Evolutionary conservation across 2,113 vertebrate genomes (phyloP), one percentile per base, ranked within the genome.

Genomic region (Ascaphus truei): DNA sequence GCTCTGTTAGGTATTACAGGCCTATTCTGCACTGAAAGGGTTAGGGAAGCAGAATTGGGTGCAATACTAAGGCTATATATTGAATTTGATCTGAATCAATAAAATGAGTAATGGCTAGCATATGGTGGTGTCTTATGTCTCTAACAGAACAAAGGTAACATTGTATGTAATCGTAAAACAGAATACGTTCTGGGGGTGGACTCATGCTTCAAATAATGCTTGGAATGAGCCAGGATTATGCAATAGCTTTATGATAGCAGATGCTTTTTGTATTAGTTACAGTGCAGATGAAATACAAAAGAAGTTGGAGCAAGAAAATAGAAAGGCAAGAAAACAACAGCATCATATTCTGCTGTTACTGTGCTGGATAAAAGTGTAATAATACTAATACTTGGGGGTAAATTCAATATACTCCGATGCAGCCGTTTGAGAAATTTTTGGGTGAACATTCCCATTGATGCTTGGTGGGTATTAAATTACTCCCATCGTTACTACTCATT

Each of bases 101-200:
- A 23, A 16, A 41, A 2, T 3, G 8, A 20, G 27, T 12, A 47
- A 31, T 45, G 36, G 31, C 26, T 43, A 39, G 45, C 27, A 45
- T 36, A 61, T 6, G 45, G 7, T 9, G 3, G 25, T 55, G 36
- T 66, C 39, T 66, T 55, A 15, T 18, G 30, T 41, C 25, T 12
- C 13, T 30, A 12, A 29, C 62, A 55, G 62, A 63, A 64, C 55
- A 30, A 66, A 55, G 34, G 62, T 66, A 66, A 41, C 34, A 29
- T 52, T 39, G 12, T 20, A 20, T 18, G 16, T 36, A 66, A 41
- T 55, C 12, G 55, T 66, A 50, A 55, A 66, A 37, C 18, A 22
- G 23, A 41, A 51, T 52, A 53, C 30, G 51, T 50, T 53, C 36
- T 66, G 62, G 53, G 62, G 62, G 62, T 66, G 62, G 62, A 66